phyloP scores from a whole-genome alignment of 2,113 vertebrate genomes.

The Entelurus aequoreus region DNA sequence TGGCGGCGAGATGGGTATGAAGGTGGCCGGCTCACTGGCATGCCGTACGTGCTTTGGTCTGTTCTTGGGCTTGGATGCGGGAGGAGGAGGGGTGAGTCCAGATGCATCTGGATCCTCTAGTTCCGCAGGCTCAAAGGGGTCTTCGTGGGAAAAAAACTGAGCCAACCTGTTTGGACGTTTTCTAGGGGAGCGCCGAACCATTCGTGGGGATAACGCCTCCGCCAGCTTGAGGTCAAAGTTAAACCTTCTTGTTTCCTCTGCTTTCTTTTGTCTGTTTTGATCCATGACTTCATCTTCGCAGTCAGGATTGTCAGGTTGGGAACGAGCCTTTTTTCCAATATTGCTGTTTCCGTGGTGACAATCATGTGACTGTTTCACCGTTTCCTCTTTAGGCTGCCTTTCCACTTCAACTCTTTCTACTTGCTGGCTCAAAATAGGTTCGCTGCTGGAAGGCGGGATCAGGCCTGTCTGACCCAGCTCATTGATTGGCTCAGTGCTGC shows the following conservation, averaged over 20 bases:
- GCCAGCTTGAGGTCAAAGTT: slow-evolving; percentile 79
- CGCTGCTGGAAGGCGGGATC: slow-evolving; percentile 89
- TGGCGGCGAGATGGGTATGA: slow-evolving; percentile 77
- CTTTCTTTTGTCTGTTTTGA: slow-evolving; percentile 25
- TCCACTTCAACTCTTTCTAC: slow-evolving; percentile 65
- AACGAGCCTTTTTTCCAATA: slow-evolving; percentile 49
- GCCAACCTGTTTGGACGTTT: slow-evolving; percentile 78
- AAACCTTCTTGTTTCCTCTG: slow-evolving; percentile 53
- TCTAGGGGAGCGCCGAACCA: slow-evolving; percentile 77
- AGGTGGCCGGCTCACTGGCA: slow-evolving; percentile 83
- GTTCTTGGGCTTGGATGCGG: slow-evolving; percentile 48
- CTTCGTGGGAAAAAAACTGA: slow-evolving; percentile 64
- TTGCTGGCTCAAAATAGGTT: slow-evolving; percentile 86
- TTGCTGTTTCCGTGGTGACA: slow-evolving; percentile 22
- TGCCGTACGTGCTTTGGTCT: slow-evolving; percentile 83
- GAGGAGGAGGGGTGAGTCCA: slow-evolving; percentile 34
- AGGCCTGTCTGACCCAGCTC: slow-evolving; percentile 79
- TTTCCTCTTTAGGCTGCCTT: slow-evolving; percentile 36
- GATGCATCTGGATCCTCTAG: slow-evolving; percentile 33
- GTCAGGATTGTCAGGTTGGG: slow-evolving; percentile 68
- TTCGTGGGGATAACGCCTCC: slow-evolving; percentile 75
- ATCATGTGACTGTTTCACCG: slow-evolving; percentile 11
- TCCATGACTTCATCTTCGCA: slow-evolving; percentile 46
- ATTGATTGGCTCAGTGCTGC: slow-evolving; percentile 78
- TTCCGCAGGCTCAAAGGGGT: slow-evolving; percentile 48